A percentile compares a stretch with the other conserved stretches of the same genome.
Evolutionary conservation across 2,113 vertebrate species (phyloP).

Genomic region (Tretioscincus oriximinensis): DNA sequence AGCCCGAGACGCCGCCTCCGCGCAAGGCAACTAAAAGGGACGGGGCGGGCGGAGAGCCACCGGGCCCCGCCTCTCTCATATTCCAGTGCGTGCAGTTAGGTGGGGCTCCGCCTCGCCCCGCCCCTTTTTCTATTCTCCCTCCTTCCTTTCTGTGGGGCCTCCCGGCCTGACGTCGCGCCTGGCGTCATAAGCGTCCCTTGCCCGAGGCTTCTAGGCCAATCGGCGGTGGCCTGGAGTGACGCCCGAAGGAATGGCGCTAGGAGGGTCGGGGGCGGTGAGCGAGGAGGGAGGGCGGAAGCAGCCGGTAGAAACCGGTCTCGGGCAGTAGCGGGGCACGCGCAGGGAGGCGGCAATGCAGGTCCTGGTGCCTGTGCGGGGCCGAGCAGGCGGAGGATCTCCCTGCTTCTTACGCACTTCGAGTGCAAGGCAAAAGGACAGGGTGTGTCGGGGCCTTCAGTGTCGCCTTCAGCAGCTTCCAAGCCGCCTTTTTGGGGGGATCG

Average conservation of each 20-base stretch:
- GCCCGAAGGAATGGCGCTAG: background rate
- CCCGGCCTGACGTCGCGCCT: background rate
- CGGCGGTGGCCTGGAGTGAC: background rate
- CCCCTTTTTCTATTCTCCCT: background rate
- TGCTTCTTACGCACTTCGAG: background rate
- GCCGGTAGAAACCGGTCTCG: conserved; percentile 71
- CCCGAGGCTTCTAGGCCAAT: background rate
- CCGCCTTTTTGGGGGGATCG: too few species aligned
- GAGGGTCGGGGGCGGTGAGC: background rate
- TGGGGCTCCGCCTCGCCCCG: background rate
- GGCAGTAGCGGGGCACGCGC: background rate
- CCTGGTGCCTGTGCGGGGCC: too few species aligned
- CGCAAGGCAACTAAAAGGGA: conserved; percentile 13
- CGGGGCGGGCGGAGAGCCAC: conserved; percentile 2
- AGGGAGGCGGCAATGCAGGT: background rate
- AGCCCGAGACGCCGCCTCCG: background rate
- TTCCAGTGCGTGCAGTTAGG: background rate
- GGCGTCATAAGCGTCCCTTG: conserved; percentile 21
- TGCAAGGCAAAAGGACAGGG: background rate
- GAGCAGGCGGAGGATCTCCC: background rate
- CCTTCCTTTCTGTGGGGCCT: background rate
- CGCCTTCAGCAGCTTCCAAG: too few species aligned
- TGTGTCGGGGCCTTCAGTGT: too few species aligned
- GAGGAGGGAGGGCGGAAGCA: conserved; percentile 39
- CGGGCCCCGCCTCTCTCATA: conserved; percentile 24